phyloP scores from a whole-genome alignment of 2,888 invertebrate species.

The Parasteatoda lunata region DNA sequence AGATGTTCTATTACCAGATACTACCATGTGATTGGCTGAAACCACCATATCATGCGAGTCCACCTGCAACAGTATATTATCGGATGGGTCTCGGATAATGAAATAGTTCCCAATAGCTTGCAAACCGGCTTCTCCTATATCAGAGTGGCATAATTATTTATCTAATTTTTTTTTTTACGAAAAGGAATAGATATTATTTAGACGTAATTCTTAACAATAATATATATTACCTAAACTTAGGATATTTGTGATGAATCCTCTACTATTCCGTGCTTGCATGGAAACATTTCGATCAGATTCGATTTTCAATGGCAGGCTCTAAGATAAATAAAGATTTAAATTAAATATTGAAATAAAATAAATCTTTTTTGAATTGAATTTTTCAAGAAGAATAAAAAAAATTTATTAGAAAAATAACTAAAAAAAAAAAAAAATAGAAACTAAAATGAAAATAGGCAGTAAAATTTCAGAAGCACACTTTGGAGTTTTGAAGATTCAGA shows the following conservation, averaged over 20 bases:
- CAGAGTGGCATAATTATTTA: not conserved
- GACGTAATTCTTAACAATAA: too few species aligned
- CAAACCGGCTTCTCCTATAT: slow-evolving; percentile 50
- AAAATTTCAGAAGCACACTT: too few species aligned
- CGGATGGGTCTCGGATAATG: slow-evolving; percentile 17
- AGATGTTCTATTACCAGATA: slow-evolving; percentile 49
- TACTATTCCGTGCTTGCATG: slow-evolving; percentile 39
- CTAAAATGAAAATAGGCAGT: too few species aligned
- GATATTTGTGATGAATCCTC: slow-evolving; percentile 44
- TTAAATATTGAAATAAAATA: not conserved
- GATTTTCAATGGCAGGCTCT: slow-evolving; percentile 50
- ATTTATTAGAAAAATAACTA: too few species aligned
- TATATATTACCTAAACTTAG: slow-evolving; percentile 37
- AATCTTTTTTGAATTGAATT: not conserved
- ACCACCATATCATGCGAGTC: slow-evolving; percentile 59
- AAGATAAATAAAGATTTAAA: not conserved
- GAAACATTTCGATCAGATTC: slow-evolving; percentile 60
- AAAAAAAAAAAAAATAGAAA: too few species aligned
- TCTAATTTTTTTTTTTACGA: not conserved
- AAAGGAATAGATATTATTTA: not conserved
- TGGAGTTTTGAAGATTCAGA: too few species aligned
- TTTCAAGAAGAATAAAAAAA: not conserved
- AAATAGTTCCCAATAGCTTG: slow-evolving; percentile 56
- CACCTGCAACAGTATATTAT: slow-evolving; percentile 49
- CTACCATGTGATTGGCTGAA: slow-evolving; percentile 58